A percentile compares a stretch with the other conserved stretches of the same genome.
Evolutionary conservation across 2,888 invertebrate species (phyloP).

Genomic region (Sesamia inferens): DNA sequence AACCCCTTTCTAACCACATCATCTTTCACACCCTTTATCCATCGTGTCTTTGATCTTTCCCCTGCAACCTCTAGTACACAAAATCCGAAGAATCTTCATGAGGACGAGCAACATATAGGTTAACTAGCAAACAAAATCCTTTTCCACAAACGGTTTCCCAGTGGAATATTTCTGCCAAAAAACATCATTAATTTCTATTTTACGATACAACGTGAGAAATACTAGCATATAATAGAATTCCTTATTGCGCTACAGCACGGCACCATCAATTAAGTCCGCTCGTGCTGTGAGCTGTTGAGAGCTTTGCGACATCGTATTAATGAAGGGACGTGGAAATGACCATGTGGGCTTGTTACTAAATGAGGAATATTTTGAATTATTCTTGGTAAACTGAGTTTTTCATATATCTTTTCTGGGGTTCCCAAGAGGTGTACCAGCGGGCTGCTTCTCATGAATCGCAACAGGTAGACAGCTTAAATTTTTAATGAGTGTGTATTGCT

Average conservation of each 20-base stretch:
- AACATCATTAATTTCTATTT: slow-evolving; percentile 11
- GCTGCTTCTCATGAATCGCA: not conserved
- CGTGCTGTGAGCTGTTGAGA: slow-evolving; percentile 45
- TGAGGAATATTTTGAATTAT: slow-evolving; percentile 12
- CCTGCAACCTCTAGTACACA: not conserved
- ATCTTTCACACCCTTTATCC: not conserved
- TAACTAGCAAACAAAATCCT: not conserved
- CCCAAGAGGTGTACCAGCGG: not conserved
- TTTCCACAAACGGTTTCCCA: not conserved
- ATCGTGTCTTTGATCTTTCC: not conserved
- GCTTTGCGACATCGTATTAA: slow-evolving; percentile 58
- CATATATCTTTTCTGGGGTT: not conserved
- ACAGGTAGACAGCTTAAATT: not conserved
- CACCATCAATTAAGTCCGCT: slow-evolving; percentile 64
- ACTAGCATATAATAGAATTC: slow-evolving; percentile 54
- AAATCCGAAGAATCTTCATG: not conserved
- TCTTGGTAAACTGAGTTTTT: not conserved
- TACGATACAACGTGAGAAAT: slow-evolving; percentile 45
- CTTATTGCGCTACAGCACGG: slow-evolving; percentile 64
- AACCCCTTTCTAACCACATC: not conserved
- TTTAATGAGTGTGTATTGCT: not conserved
- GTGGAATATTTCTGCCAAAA: not conserved
- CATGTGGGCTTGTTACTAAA: slow-evolving; percentile 27
- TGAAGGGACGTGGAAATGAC: slow-evolving; percentile 45
- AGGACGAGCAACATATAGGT: not conserved